These are phyloP conservation scores for Synergus umbraculus DNA, from an alignment of 2,888 invertebrate genomes.

Conservation along the genomic window DNA sequence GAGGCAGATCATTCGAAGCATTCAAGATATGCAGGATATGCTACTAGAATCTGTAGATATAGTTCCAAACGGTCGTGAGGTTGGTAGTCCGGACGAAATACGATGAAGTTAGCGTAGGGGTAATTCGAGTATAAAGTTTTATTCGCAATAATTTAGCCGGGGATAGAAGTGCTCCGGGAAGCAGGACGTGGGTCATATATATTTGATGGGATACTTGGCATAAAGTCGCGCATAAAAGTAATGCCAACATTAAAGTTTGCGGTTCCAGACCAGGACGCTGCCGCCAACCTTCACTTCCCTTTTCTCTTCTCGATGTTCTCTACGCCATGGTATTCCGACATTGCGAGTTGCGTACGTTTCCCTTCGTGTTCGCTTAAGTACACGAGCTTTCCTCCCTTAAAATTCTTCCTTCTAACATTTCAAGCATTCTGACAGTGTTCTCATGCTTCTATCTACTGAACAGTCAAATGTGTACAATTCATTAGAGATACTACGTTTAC, in stretches of 20 bases:
- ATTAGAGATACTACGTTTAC: not conserved
- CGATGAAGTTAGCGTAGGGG: conserved; percentile 76
- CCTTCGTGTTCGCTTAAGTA: conserved; percentile 28
- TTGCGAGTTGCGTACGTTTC: conserved; percentile 47
- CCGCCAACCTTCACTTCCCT: conserved; percentile 53
- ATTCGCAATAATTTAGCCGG: conserved; percentile 76
- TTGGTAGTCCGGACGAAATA: conserved; percentile 65
- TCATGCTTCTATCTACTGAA: not conserved
- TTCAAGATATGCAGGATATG: not conserved
- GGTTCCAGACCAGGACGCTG: conserved; percentile 74
- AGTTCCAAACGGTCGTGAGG: conserved; percentile 28
- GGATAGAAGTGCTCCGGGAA: conserved; percentile 57
- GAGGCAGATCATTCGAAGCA: not conserved
- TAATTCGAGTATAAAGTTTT: conserved; percentile 77
- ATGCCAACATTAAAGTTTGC: conserved; percentile 77
- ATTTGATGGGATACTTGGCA: conserved; percentile 77
- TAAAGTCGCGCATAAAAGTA: conserved; percentile 77
- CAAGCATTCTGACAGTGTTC: not conserved
- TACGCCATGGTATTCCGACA: conserved; percentile 50
- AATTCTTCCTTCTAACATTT: not conserved
- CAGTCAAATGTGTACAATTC: not conserved
- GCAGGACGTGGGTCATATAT: conserved; percentile 72
- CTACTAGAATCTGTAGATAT: conserved; percentile 8
- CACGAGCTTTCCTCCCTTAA: not conserved
- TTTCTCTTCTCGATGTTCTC: conserved; percentile 49